These are phyloP conservation scores for Dipodomys merriami DNA, from an alignment of 2,113 vertebrate genomes.

Conservation along the genomic window DNA sequence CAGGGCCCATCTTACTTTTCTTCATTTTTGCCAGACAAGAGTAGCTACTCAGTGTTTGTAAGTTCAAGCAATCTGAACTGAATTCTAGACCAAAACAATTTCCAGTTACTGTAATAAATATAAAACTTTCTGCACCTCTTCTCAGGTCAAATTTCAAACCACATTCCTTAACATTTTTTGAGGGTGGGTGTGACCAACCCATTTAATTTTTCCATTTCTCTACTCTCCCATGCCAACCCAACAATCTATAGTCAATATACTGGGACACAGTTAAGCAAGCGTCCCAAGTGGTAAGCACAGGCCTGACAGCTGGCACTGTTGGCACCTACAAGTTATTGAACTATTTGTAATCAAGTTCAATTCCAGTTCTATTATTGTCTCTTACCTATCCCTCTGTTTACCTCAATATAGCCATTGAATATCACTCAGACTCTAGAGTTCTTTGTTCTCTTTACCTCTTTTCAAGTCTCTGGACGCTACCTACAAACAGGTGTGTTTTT, in stretches of 20 bases:
- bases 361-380: not conserved
- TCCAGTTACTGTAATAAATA: not conserved
- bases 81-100: not conserved
- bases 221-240: not conserved
- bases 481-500: not conserved
- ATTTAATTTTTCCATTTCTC: constrained; percentile 14
- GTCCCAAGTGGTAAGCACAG: not conserved
- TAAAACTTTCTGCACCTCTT: not conserved
- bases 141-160: not conserved
- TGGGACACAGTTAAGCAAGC: not conserved
- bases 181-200: not conserved
- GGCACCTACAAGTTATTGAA: not conserved
- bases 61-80: not conserved
- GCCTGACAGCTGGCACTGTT: not conserved
- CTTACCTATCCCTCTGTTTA: constrained; percentile 18
- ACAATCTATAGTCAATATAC: not conserved
- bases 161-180: not conserved
- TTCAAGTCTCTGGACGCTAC: not conserved
- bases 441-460: not conserved
- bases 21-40: not conserved
- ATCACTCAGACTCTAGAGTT: not conserved
- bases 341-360: not conserved
- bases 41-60: not conserved
- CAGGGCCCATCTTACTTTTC: not conserved
- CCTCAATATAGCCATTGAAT: not conserved